Evolutionary conservation across 2,888 invertebrate genomes (phyloP), one percentile per base, ranked within the genome.

Genomic region (Eupithecia centaureata): DNA sequence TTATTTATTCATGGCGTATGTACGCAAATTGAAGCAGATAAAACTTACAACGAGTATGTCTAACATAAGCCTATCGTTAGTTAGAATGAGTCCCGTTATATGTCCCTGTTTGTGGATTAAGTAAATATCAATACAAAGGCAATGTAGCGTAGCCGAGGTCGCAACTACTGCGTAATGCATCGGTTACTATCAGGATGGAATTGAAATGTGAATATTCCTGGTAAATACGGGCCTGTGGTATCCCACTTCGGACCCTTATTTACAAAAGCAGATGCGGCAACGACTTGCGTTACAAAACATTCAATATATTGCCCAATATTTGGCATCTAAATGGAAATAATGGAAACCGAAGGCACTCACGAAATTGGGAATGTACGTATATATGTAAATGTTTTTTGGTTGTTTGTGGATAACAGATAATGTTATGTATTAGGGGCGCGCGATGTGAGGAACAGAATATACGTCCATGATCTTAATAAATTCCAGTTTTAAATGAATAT

Each of bases 171-270:
- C 60, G 61, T 68, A 72, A 75, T 73, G 68, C 74, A 75, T 73
- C 72, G 63, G 25, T 52, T 71, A 66, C 63, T 67, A 76, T 74
- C 35, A 63, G 67, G 66, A 73, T 75, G 58, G 59, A 72, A 77
- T 74, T 75, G 65, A 75, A 76, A 75, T 73, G 63, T 70, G 75
- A 71, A 69, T 64, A 72, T 73, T 71, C 69, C 73, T 74, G 54
- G 71, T 70, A 71, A 66, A 72, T 67, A 52, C 70, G 70, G 60
- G 61, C 59, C 33, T 68, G 72, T 61, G 74, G 71, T 72, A 70
- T 71, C 66, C 68, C 71, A 71, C 65, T 65, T 70, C 60, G 58
- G 52, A 67, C 73, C 70, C 71, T 65, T 74, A 75, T 75, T 74
- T 73, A 70, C 74, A 22, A 70, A 71, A 72, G 69, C 71, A 73